Conservation (phyloP, 2,113 vertebrate species). For the Apaloderma vittatum region DNA sequence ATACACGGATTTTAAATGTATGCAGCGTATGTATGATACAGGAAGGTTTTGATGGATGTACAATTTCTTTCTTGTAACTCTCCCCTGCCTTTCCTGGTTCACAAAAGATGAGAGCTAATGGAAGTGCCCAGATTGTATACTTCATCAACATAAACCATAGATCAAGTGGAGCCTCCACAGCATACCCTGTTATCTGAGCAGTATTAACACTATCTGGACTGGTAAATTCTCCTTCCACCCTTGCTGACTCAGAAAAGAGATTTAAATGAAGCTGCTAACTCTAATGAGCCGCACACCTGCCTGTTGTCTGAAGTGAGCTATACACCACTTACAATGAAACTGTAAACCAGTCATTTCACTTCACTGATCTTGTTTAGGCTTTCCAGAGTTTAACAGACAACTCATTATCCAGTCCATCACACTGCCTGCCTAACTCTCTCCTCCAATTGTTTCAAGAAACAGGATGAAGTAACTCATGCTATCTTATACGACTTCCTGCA, state of each 20-base stretch:
- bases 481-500: neutral
- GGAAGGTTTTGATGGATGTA: neutral
- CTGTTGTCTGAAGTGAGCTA: neutral
- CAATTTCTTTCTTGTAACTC: neutral
- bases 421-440: constrained; percentile 16
- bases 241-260: neutral
- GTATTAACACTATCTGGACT: neutral
- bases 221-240: neutral
- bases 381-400: constrained; percentile 46
- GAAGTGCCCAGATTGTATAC: neutral
- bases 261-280: constrained; percentile 46
- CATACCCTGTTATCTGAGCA: neutral
- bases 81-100: neutral
- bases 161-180: neutral
- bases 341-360: constrained; percentile 51
- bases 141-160: neutral
- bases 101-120: neutral
- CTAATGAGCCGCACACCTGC: neutral
- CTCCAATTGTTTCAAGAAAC: constrained; percentile 17
- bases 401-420: constrained; percentile 48
- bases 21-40: neutral
- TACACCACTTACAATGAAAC: neutral
- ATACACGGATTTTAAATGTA: neutral
- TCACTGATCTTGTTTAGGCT: constrained; percentile 31
- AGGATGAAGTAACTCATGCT: neutral